phyloP scores from a whole-genome alignment of 2,113 vertebrate species.

The Motacilla tschutschensis region DNA sequence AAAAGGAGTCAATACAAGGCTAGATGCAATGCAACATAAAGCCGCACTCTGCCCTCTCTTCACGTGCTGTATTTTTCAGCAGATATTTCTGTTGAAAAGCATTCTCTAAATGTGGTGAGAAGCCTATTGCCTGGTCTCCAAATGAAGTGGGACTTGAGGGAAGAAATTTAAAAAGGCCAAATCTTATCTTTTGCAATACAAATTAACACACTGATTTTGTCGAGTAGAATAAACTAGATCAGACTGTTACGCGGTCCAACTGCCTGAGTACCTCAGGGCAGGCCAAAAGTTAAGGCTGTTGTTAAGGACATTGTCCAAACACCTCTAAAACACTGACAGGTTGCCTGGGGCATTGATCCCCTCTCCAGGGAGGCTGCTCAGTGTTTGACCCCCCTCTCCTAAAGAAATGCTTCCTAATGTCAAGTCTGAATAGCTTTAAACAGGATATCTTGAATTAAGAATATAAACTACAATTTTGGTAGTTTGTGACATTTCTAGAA shows the following conservation, averaged over 20 bases:
- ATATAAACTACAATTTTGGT: neutral
- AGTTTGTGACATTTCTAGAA: neutral
- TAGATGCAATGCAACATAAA: neutral
- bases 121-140: neutral
- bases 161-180: neutral
- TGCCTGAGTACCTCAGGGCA: neutral
- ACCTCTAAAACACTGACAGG: neutral
- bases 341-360: neutral
- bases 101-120: neutral
- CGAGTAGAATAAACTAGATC: neutral
- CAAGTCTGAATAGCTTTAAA: neutral
- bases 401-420: neutral
- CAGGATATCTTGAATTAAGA: neutral
- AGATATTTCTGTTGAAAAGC: neutral
- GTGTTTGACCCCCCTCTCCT: neutral
- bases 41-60: neutral
- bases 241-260: neutral
- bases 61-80: neutral
- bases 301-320: neutral
- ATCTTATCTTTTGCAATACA: neutral
- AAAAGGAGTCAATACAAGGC: neutral
- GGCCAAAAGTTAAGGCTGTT: neutral
- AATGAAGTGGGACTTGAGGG: neutral
- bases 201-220: neutral
- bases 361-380: neutral